Base-by-base conservation (phyloP, 2,888 invertebrate genomes). In the Tridacna gigas region DNA sequence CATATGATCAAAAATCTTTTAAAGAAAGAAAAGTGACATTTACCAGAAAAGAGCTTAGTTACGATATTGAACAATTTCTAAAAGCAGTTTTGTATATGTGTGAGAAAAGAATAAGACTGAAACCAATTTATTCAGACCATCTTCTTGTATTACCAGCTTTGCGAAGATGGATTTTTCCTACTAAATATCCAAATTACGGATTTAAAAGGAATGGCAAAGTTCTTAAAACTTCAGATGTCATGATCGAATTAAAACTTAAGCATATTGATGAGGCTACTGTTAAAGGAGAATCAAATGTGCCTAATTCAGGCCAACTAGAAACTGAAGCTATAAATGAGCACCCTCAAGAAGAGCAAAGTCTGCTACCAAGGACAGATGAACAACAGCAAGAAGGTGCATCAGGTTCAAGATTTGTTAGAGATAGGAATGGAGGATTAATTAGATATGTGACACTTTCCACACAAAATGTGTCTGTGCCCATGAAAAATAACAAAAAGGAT, bases 381-480 rank as follows among this genome's bases (percentile, higher is more conserved):
- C 37, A 7, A 37, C 37, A 37, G 37, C 37, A 37, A 37, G 37
- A 37, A 7, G 37, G 7, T 56, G 15, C 56, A 3, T 9, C 3
- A 56, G 67, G 45, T n/a, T 67, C 67, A 37, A 67, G 67, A 45
- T 67, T 67, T 67, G n/a, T 67, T 45, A 28, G 67, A 37, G 67
- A 67, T 45, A 15, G 20, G 12, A 20, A 9, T 45, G 67, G 67
- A n/a, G n/a, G 37, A 37, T 67, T 67, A 45, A 12, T 18, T 20
- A 67, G 67, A 37, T 7, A 20, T 4, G 20, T 67, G 15, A 67
- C 37, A 37, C 37, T 37, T 7, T 7, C 37, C 37, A n/a, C 15
- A 18, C 67, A 67, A 20, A 45, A n/a, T 11, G 28, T 26, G 1
- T 12, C 26, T 26, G 26, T 26, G 18, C 28, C 25, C 0, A 18